Evolutionary conservation across 2,888 invertebrate genomes (phyloP), one percentile per base, ranked within the genome.

Genomic region (Drosophila algonquin): DNA sequence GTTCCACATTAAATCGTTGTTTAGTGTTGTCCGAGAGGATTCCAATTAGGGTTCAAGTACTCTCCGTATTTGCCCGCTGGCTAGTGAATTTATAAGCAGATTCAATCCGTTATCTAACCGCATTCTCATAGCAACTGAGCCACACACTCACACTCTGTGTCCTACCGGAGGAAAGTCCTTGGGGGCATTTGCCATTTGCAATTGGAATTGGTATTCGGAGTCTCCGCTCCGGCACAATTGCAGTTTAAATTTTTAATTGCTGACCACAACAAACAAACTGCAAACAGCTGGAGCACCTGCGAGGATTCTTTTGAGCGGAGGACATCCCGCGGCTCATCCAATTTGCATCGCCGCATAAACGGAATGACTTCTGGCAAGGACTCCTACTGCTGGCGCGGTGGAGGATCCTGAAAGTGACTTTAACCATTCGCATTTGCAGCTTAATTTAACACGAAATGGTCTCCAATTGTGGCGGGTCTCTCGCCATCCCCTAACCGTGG

Each of bases 201-300:
- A 56, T 53, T 47, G 14, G 55, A 69, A 68, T 45, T 21, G 35
- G 50, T 21, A 8, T n/a, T 9, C 35, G 10, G 27, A 27, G 40
- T 35, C 21, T 35, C 7, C 45, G 10, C 2, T 3, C 8, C 1
- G 27, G 16, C 27, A 27, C 30, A 68, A 67, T 51, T 16, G 45
- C 30, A 47, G 46, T 53, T 73, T 74, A 47, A 64, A 73, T 74
- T 74, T 73, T 74, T 65, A 73, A 73, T 73, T 73, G 59, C 44
- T 46, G 40, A 44, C 75, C 59, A 74, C 65, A 52, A 52, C 59
- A 73, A 56, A 52, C 59, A 52, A 24, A 45, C 12, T 10, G 68
- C 48, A 32, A 30, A 10, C 27, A 18, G 40, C 44, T 12, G 32
- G 16, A 53, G 71, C 45, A 54, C 30, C 10, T 10, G 8, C 3